Base-by-base conservation (phyloP, 2,797 vertebrate species). In the Siniperca undulata region DNA sequence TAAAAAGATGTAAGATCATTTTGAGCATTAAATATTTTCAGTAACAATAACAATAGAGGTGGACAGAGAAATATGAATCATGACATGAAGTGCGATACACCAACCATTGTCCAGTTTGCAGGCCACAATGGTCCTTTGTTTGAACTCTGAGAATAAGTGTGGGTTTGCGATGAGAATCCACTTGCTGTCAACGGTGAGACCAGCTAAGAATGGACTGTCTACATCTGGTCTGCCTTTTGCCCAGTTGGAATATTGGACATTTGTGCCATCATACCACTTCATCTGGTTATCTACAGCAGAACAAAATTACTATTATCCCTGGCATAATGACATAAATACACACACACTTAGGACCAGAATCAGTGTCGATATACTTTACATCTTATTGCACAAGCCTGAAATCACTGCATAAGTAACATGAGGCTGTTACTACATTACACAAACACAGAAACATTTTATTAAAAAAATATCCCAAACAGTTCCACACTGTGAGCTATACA, bases 71-170 rank as follows among this genome's bases (percentile, higher is more conserved):
- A 76, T 67, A 16, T 58, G 12, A 42, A 34, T 44, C 2, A 38
- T 2, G 17, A 72, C n/a, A 12, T 22, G 0, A 68, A 52, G 11
- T 7, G 44, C 36, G 34, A 67, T 3, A 27, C 27, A 87, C 87
- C 46, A 44, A 99, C 98, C 97, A 8, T 95, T 93, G 91, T 99
- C 97, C 1, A 99, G 95, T 94, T 99, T 99, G 94, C 98, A 99
- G 91, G 95, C 94, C 14, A 98, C 96, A 78, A 99, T 96, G 72
- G 94, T 95, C 65, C 90, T 95, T 82, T 97, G 96, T 40, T 93
- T 95, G 91, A 98, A 97, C 64, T 90, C 88, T 17, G 81, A 5
- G 74, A 94, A 95, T 4, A 90, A 56, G 0, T 4, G 19, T 46
- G 53, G 56, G 68, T 94, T 92, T 52, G 85, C 81, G 50, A 96